Conservation (phyloP, 2,797 vertebrate genomes). For the Cygnus olor region DNA sequence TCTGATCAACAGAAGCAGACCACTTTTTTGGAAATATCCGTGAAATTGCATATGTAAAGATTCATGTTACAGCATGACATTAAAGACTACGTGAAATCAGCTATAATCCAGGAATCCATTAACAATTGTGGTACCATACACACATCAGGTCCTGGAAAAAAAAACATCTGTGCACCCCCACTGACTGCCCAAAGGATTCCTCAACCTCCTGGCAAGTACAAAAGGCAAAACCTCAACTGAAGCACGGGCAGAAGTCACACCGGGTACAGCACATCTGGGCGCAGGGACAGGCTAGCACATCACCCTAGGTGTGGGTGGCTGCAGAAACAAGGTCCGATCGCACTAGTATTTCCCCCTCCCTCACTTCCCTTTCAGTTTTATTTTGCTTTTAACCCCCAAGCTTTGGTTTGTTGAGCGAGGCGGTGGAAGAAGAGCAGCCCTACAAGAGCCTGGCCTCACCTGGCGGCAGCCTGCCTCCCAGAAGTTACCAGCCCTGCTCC, state of each 20-base stretch:
- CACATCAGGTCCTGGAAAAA: not conserved
- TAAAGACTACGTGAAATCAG: conserved; percentile 8
- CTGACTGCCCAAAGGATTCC: not conserved
- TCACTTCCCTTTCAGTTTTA: not conserved
- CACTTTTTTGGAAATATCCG: not conserved
- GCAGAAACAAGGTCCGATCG: not conserved
- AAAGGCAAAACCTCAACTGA: not conserved
- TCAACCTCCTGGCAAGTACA: not conserved
- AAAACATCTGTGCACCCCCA: not conserved
- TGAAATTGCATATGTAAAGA: not conserved
- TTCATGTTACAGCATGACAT: rapidly evolving
- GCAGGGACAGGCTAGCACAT: not conserved
- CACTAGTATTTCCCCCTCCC: not conserved
- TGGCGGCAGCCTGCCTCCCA: not conserved
- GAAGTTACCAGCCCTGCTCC: rapidly evolving
- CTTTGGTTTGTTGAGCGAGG: not conserved
- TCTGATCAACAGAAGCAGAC: not conserved
- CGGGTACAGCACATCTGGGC: not conserved
- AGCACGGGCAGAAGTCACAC: not conserved
- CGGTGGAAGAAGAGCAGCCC: not conserved
- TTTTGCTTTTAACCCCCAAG: not conserved
- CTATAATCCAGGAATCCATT: not conserved
- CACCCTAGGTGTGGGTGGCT: not conserved
- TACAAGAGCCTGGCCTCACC: rapidly evolving
- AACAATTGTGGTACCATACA: not conserved